Percentiles rank a stretch among this genome's conserved stretches.
Conservation (phyloP, 2,113 vertebrate genomes). For the Datnioides undecimradiatus region DNA sequence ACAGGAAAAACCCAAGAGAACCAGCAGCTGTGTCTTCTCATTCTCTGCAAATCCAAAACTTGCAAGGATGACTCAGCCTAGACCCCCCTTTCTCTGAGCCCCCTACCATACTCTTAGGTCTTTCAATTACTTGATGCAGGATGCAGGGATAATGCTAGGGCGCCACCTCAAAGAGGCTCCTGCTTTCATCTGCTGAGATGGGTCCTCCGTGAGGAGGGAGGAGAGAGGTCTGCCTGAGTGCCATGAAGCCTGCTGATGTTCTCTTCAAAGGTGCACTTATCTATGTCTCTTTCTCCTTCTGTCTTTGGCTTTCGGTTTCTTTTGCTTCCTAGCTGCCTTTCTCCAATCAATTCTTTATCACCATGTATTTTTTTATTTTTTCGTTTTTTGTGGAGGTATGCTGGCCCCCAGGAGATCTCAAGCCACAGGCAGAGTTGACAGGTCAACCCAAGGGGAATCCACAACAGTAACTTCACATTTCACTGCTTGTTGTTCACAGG, state of each 20-base stretch:
- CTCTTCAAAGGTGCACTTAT: conserved; percentile 72
- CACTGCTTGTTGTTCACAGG: conserved; percentile 30
- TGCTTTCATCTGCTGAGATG: conserved; percentile 82
- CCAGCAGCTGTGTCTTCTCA: neutral
- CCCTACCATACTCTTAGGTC: conserved; percentile 59
- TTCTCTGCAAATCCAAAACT: conserved; percentile 42
- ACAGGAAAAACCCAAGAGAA: neutral
- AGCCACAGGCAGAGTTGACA: conserved; percentile 22
- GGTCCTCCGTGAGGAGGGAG: conserved; percentile 46
- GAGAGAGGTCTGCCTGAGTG: conserved; percentile 60
- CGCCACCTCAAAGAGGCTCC: conserved; percentile 74
- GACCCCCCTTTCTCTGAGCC: neutral
- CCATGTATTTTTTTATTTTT: conserved; percentile 24
- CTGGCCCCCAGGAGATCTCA: conserved; percentile 19
- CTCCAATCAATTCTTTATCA: conserved; percentile 32
- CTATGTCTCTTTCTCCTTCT: conserved; percentile 33
- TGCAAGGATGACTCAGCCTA: conserved; percentile 56
- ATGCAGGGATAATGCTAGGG: conserved; percentile 76
- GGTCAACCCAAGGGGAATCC: conserved; percentile 58
- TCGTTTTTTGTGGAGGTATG: conserved; percentile 38
- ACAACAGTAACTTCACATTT: conserved; percentile 42
- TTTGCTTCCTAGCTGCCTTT: conserved; percentile 23
- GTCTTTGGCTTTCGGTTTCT: conserved; percentile 42
- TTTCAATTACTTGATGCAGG: conserved; percentile 85
- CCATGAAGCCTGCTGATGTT: conserved; percentile 61